Evolutionary conservation across 1,140 invertebrate genomes (phyloP).

Genomic region (Lethrus apterus): DNA sequence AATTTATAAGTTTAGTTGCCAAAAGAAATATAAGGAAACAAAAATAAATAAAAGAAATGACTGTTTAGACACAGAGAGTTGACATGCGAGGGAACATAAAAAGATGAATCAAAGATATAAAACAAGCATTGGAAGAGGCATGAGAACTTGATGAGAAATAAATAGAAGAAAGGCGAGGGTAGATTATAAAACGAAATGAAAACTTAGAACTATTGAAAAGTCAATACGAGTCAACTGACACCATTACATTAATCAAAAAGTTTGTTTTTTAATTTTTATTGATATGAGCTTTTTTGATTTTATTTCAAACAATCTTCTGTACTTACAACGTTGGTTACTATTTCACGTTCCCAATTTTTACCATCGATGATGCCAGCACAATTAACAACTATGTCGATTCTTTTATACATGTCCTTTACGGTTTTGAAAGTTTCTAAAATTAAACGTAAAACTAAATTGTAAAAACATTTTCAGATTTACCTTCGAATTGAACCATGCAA

Average conservation of each 20-base stretch:
- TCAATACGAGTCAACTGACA: too few species aligned
- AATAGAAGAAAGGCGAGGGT: constrained; percentile 1
- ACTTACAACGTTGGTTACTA: constrained; percentile 30
- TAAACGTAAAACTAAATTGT: not conserved
- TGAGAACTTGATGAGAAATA: not conserved
- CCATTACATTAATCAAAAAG: too few species aligned
- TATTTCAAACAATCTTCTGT: too few species aligned
- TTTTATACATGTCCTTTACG: constrained; percentile 22
- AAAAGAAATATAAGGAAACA: too few species aligned
- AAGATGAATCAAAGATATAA: too few species aligned
- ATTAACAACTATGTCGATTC: constrained; percentile 33
- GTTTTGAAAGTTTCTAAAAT: constrained; percentile 26
- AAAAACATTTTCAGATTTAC: constrained; percentile 3
- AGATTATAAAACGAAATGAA: not conserved
- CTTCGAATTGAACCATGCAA: constrained; percentile 25
- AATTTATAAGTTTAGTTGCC: too few species aligned
- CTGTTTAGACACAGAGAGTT: too few species aligned
- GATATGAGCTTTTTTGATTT: too few species aligned
- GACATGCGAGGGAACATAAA: too few species aligned
- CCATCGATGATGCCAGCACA: constrained; percentile 31
- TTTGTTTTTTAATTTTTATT: too few species aligned
- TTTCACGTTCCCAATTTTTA: constrained; percentile 31
- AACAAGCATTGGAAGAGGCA: too few species aligned
- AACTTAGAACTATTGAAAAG: constrained; percentile 11
- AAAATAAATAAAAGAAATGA: too few species aligned